These are phyloP conservation scores for Notoglanidium macrostoma DNA, from an alignment of 2,797 vertebrate genomes.

Conservation along the genomic window DNA sequence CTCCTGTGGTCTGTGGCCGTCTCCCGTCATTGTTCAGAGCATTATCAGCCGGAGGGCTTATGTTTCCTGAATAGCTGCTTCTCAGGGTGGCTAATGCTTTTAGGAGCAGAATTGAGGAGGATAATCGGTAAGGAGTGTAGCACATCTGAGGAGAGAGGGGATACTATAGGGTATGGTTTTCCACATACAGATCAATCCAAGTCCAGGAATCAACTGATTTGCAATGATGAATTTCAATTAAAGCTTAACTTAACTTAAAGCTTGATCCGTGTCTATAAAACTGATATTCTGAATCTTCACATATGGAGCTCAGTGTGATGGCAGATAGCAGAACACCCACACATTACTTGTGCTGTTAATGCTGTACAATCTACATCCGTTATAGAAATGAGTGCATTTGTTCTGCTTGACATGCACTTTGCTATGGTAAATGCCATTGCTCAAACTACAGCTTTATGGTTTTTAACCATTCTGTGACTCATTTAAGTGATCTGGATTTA, in stretches of 20 bases:
- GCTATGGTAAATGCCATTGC: slow-evolving; percentile 8
- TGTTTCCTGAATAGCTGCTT: slow-evolving; percentile 69
- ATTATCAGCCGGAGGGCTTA: slow-evolving; percentile 62
- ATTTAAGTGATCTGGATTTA: neutral
- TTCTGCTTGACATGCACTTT: neutral
- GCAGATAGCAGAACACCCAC: slow-evolving; percentile 12
- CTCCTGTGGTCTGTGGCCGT: slow-evolving; percentile 48
- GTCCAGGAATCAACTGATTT: slow-evolving; percentile 10
- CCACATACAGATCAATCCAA: slow-evolving; percentile 1
- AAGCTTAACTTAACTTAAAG: neutral
- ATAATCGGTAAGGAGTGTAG: slow-evolving; percentile 57
- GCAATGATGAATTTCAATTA: neutral
- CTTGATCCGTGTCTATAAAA: neutral
- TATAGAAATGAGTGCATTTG: slow-evolving; percentile 7
- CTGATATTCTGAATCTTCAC: slow-evolving; percentile 9
- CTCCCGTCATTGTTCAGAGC: slow-evolving; percentile 56
- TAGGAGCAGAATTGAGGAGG: slow-evolving; percentile 57
- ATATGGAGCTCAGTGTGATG: neutral
- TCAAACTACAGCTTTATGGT: neutral
- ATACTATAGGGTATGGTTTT: slow-evolving; percentile 3
- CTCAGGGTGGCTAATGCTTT: slow-evolving; percentile 66
- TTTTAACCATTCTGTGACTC: neutral
- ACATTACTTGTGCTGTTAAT: neutral
- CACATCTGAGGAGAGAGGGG: slow-evolving; percentile 21
- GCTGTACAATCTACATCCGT: neutral